These are phyloP conservation scores for Melanostigma gelatinosum DNA, from an alignment of 2,113 vertebrate genomes.

Conservation along the genomic window DNA sequence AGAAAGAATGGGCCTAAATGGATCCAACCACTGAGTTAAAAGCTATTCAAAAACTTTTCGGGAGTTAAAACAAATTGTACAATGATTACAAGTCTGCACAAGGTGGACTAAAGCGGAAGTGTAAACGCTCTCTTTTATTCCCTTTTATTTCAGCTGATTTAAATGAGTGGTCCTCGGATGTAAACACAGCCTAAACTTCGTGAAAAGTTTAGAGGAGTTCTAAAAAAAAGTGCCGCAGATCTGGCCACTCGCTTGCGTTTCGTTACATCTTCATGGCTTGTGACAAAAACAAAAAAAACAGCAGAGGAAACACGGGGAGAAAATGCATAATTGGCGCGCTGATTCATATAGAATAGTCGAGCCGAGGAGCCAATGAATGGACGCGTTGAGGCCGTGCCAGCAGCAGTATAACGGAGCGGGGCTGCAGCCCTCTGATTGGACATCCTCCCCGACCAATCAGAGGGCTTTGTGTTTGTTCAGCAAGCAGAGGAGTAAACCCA, in stretches of 20 bases:
- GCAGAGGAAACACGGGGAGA: constrained; percentile 50
- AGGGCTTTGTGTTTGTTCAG: constrained; percentile 64
- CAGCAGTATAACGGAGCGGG: constrained; percentile 60
- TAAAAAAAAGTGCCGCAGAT: constrained; percentile 13
- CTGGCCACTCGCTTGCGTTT: constrained; percentile 17
- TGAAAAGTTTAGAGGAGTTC: not conserved
- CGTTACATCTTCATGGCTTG: constrained; percentile 47
- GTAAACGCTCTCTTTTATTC: constrained; percentile 5
- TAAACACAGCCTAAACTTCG: constrained; percentile 21
- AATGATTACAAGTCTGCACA: not conserved
- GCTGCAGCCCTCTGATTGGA: constrained; percentile 74
- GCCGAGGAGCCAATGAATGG: constrained; percentile 80
- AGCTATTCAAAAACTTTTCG: constrained; percentile 1
- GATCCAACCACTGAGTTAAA: not conserved
- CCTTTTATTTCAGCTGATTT: not conserved
- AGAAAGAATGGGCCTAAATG: not conserved
- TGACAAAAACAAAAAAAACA: constrained; percentile 26
- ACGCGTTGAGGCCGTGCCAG: constrained; percentile 72
- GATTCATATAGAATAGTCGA: constrained; percentile 77
- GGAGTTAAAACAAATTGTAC: constrained; percentile 24
- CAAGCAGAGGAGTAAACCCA: constrained; percentile 59
- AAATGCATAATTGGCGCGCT: constrained; percentile 75
- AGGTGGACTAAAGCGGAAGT: not conserved
- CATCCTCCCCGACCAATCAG: constrained; percentile 68
- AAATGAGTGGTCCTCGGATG: not conserved